A percentile compares a stretch with the other conserved stretches of the same genome.
Evolutionary conservation across 2,797 vertebrate genomes (phyloP).

Genomic region (Manis pentadactyla): DNA sequence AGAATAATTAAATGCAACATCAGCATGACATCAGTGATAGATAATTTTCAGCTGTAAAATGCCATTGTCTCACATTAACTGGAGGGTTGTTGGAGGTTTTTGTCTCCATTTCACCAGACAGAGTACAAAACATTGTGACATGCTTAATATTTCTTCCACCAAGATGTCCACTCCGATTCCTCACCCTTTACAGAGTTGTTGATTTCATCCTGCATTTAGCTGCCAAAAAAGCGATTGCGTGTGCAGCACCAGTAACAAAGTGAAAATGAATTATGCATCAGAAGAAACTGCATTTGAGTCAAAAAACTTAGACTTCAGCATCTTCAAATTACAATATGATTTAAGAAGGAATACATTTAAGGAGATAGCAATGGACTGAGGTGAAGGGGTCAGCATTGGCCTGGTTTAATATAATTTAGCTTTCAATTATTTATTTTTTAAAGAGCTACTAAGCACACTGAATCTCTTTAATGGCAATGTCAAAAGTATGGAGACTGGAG

Average conservation of each 20-base stretch:
- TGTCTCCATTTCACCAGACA: constrained; percentile 87
- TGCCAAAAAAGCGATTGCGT: constrained; percentile 89
- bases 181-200: constrained; percentile 88
- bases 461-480: constrained; percentile 87
- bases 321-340: constrained; percentile 89
- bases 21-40: constrained; percentile 83
- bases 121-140: constrained; percentile 89
- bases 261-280: constrained; percentile 91
- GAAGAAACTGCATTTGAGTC: constrained; percentile 87
- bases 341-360: constrained; percentile 88
- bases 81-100: constrained; percentile 80
- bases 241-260: constrained; percentile 87
- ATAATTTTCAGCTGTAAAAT: constrained; percentile 85
- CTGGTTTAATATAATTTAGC: constrained; percentile 86
- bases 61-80: constrained; percentile 85
- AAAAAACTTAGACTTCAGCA: constrained; percentile 89
- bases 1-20: constrained; percentile 87
- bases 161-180: constrained; percentile 88
- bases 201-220: constrained; percentile 88
- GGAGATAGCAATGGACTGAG: constrained; percentile 86
- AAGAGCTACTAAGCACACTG: constrained; percentile 86
- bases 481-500: constrained; percentile 87
- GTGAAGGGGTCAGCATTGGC: constrained; percentile 83
- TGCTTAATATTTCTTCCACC: constrained; percentile 89
- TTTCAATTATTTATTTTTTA: constrained; percentile 90